Evolutionary conservation across 2,797 vertebrate species (phyloP), one percentile per base, ranked within the genome.

Genomic region (Telmatherina bonti): DNA sequence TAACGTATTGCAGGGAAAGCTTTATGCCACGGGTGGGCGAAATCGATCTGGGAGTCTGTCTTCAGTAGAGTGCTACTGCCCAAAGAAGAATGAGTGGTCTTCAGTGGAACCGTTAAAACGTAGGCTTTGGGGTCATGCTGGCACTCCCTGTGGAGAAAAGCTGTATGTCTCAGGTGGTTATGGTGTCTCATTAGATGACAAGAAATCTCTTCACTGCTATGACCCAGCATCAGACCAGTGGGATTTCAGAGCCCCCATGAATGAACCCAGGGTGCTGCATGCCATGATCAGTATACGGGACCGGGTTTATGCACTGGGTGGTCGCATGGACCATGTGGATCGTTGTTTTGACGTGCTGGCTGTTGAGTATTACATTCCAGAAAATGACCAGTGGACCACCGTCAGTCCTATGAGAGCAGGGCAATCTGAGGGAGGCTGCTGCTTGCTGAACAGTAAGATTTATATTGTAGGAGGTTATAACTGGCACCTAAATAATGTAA

Each of bases 401-500:
- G 96, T 99, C 73, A 96, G 93, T 76, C 97, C 98, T 0, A 98
- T 99, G 97, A 95, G 97, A 0, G 92, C 96, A 0, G 98, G 98
- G 4, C 98, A 99, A 91, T 99, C 98, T 0, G 98, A 99, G 89
- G 96, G 97, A 0, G 97, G 97, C 60, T 99, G 96, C 86, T 98
- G 97, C 77, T 67, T 97, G 18, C 85, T 99, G 66, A 95, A 96
- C 4, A 88, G 89, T 6, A 98, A 96, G 89, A 98, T 99, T 85
- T 99, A 97, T 72, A 85, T 99, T 0, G 93, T 99, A 0, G 98
- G 98, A 0, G 98, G 98, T 5, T 99, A 99, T 93, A 99, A 97
- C 67, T 99, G 98, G 98, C 97, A 97, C 67, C 93, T 99, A 29
- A 99, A 99, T 92, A 99, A 99, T 0, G 98, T 99, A 0, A 99